These are phyloP conservation scores for Bagarius yarrelli DNA, from an alignment of 2,113 vertebrate genomes.

Conservation along the genomic window DNA sequence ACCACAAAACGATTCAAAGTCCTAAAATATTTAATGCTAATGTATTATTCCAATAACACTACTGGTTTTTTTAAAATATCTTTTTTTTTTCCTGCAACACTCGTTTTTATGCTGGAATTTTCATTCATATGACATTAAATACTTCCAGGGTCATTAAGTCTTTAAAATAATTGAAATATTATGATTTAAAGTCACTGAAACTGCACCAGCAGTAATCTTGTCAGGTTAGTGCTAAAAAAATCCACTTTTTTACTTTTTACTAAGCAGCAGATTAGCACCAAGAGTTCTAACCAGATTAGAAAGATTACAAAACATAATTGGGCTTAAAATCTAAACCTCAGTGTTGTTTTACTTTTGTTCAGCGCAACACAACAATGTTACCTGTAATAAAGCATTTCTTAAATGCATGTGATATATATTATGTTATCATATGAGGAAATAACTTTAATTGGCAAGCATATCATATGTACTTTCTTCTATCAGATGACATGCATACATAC, in stretches of 20 bases:
- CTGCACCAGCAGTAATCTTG: background rate
- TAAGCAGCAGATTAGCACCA: background rate
- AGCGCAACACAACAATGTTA: background rate
- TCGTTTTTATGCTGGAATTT: background rate
- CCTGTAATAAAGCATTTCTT: background rate
- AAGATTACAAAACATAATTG: background rate
- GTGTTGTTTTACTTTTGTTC: background rate
- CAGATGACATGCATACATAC: slow-evolving; percentile 1
- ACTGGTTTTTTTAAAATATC: background rate
- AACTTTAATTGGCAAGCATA: background rate
- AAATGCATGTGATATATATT: no score
- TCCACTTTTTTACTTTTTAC: background rate
- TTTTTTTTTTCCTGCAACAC: no score
- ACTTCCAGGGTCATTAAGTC: background rate
- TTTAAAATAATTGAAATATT: background rate
- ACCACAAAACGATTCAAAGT: background rate
- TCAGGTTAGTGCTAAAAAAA: background rate
- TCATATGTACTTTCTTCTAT: background rate
- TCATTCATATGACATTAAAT: background rate
- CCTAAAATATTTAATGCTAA: background rate
- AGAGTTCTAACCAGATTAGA: background rate
- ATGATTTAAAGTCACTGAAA: background rate
- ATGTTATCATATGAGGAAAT: background rate
- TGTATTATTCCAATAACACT: background rate
- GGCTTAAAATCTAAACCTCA: background rate